Evolutionary conservation across 2,797 vertebrate genomes (phyloP).

Genomic region (Melanotaenia pygmaea): DNA sequence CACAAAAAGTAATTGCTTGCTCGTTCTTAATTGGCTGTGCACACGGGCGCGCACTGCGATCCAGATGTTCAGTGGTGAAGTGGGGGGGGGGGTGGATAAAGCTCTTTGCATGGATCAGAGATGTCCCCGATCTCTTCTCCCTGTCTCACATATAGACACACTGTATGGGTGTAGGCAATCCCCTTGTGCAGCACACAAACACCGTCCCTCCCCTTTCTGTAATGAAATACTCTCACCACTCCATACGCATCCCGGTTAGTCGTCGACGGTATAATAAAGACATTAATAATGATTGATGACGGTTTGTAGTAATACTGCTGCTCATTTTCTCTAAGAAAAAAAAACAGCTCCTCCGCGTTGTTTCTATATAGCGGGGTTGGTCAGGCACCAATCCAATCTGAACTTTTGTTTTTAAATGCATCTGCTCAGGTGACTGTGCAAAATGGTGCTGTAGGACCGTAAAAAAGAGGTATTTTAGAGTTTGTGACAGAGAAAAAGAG

Average conservation of each 20-base stretch:
- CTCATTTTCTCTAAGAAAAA: slow-evolving; percentile 15
- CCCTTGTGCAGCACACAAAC: slow-evolving; percentile 23
- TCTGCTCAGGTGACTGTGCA: not conserved
- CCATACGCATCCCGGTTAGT: slow-evolving; percentile 19
- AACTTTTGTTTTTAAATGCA: slow-evolving; percentile 11
- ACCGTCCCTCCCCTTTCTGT: slow-evolving; percentile 8
- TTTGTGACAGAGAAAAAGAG: slow-evolving; percentile 1
- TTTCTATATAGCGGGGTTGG: not conserved
- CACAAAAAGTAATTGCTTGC: slow-evolving; percentile 3
- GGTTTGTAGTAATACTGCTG: slow-evolving; percentile 1
- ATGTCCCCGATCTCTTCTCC: slow-evolving; percentile 26
- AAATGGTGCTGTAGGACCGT: not conserved
- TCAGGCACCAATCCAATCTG: not conserved
- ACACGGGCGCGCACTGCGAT: slow-evolving; percentile 41
- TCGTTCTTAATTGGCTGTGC: slow-evolving; percentile 37
- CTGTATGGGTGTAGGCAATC: slow-evolving; percentile 36
- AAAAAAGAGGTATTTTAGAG: slow-evolving; percentile 14
- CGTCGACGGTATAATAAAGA: slow-evolving; percentile 25
- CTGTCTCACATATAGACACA: slow-evolving; percentile 18
- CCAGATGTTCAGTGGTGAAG: slow-evolving; percentile 51
- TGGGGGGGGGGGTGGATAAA: slow-evolving; percentile 6
- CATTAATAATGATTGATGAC: slow-evolving; percentile 60
- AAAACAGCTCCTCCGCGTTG: not conserved
- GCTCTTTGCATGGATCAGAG: slow-evolving; percentile 39
- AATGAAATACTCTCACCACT: slow-evolving; percentile 23